Evolutionary conservation across 1,140 invertebrate genomes (phyloP), one percentile per base, ranked within the genome.

Genomic region (Scaptomyza graminum): DNA sequence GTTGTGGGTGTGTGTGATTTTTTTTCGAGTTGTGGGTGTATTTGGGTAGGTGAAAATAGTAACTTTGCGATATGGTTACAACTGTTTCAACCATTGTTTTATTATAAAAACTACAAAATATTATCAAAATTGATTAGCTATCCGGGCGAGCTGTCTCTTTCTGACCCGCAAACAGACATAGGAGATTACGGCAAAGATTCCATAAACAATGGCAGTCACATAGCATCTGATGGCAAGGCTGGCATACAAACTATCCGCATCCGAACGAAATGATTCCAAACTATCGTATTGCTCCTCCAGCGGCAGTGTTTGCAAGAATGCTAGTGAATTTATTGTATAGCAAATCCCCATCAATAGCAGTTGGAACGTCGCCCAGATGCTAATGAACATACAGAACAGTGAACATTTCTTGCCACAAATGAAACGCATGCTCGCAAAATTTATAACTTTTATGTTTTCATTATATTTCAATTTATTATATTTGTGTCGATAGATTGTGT

Each of bases 361-460:
- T 57, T 88, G 85, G 4, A 82, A n/a, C n/a, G 56, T 34, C 5
- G 28, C 82, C 82, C 82, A 87, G 6, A 65, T 34, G 31, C 83
- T 76, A 11, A 87, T 66, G 28, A 76, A 44, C 9, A 83, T 39
- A 47, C 79, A 87, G 47, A 88, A 66, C 0, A 65, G 15, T 0
- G 63, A 54, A 34, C 66, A 83, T 49, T 69, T 78, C 25, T 44
- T 62, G 16, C 50, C 62, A 47, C 78, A 88, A 50, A 25, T 4
- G 43, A 9, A 72, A 9, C n/a, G 3, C 65, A 68, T 69, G 39
- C 3, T 47, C 31, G 0, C 11, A 51, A 9, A 18, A 12, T 34
- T 7, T 34, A 34, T 34, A 9, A 7, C 28, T 31, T 31, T 31
- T 31, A 6, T 31, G 6, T 7, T 31, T 31, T 31, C 6, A 31